Base-by-base conservation (phyloP, 2,888 invertebrate genomes). In the Erpobdella octoculata region DNA sequence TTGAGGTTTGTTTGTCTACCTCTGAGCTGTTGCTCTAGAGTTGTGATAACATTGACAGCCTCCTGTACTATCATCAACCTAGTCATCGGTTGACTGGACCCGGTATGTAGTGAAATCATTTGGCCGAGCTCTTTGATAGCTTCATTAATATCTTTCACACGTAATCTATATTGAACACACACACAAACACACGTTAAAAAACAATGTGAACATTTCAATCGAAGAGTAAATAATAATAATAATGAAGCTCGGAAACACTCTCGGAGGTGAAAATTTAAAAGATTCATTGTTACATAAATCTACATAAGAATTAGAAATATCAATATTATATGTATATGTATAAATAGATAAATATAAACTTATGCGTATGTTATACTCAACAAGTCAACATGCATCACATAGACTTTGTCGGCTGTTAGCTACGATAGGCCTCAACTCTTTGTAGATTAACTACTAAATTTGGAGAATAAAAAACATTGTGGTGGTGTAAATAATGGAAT, bases 21-120 rank as follows among this genome's bases (percentile, higher is more conserved):
- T 88, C 93, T 88, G 80, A 97, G 97, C 90, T 97, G 96, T 85
- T 94, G 92, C 83, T 97, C 97, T 76, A 97, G 86, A 67, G 92
- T 91, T 89, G 96, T 96, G 80, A 97, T 97, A 78, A 97, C 94
- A 86, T 93, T 93, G 41, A 97, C 97, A 71, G 97, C 97, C 90
- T 95, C 94, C 85, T 97, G 97, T 76, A 97, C 88, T 78, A 97
- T 95, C 78, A 95, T 95, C 73, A 97, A 88, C 85, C 97, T 98
- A 73, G 97, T 98, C 86, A 96, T 93, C 75, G 94, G 94, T 85
- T 97, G 95, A 84, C 95, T 95, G 74, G 92, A 92, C 86, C 93
- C 93, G 71, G 93, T 87, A 84, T 97, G 97, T 78, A 93, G 90
- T 89, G 93, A 92, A 83, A 95, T 95, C 95, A 97, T 97, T 80